Percentiles rank a stretch among this genome's conserved stretches.
phyloP scores from a whole-genome alignment of 1,140 invertebrate genomes.

The Elymnias hypermnestra region DNA sequence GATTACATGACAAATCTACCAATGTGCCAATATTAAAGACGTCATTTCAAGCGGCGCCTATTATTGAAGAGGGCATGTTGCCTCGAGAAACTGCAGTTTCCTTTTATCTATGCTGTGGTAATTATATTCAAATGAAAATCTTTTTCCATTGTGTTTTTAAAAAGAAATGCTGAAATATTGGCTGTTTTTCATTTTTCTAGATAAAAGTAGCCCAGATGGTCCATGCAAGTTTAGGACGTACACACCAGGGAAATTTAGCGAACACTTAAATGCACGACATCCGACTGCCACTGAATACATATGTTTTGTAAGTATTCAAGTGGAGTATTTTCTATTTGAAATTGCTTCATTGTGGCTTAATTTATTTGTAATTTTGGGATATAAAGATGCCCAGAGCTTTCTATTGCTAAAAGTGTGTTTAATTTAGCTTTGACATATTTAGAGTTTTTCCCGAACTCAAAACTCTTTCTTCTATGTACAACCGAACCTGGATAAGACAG shows the following conservation, averaged over 20 bases:
- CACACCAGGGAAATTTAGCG: conserved; percentile 42
- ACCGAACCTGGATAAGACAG: too few species aligned
- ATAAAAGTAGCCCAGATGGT: conserved; percentile 7
- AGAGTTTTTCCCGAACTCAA: too few species aligned
- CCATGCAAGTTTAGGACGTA: conserved; percentile 47
- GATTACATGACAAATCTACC: conserved; percentile 25
- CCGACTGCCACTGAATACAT: conserved; percentile 10
- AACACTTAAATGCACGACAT: conserved; percentile 42
- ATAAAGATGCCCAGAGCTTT: too few species aligned
- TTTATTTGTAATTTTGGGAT: too few species aligned
- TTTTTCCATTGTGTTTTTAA: too few species aligned
- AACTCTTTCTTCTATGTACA: too few species aligned
- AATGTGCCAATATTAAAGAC: conserved; percentile 26
- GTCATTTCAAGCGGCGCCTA: conserved; percentile 15
- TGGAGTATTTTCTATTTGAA: not conserved
- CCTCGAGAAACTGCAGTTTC: conserved; percentile 47
- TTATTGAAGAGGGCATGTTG: conserved; percentile 29
- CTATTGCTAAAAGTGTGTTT: too few species aligned
- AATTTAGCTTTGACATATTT: too few species aligned
- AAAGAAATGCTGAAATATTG: too few species aligned
- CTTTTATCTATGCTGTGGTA: conserved; percentile 47
- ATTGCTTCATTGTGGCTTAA: not conserved
- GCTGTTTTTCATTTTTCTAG: conserved; percentile 28
- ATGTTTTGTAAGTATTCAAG: conserved; percentile 45
- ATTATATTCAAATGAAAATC: too few species aligned